Evolutionary conservation across 2,888 invertebrate species (phyloP), one percentile per base, ranked within the genome.

Genomic region (Orchesellides sinensis): DNA sequence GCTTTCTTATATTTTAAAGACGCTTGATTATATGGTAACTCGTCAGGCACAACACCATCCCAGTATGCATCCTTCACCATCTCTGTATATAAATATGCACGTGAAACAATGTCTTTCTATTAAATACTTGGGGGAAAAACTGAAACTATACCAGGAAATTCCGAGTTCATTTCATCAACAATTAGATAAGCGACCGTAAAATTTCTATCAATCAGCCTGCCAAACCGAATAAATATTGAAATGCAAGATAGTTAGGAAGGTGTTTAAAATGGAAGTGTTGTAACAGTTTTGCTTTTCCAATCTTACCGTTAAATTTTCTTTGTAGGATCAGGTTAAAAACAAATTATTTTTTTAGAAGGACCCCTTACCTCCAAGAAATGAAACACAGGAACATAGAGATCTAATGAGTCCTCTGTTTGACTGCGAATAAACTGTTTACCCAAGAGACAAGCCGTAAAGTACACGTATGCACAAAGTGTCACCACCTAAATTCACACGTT

Each of bases 161-260:
- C 96, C 90, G 96, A 95, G 89, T 96, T 96, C 96, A 97, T 96
- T 91, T 97, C 96, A 89, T 97, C 97, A 35, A 97, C 97, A 88
- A 97, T 96, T 90, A 97, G 92, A 91, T 96, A 97, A 14, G 96
- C 95, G 8, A 96, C 95, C 93, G 96, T 90, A 8, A 88, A 45
- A 66, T 86, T 85, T 56, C 90, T 87, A 81, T 91, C 90, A 52
- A 91, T 89, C 47, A 90, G 88, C 72, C 72, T 21, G 27, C 17
- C 52, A 52, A n/a, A 12, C n/a, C 6, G 5, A 12, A 52, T 52
- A 10, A 8, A 12, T 5, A n/a, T 14, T 5, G 52, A 5, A 17
- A n/a, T 52, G 12, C n/a, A 52, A 52, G 6, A 5, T 49, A n/a
- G n/a, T 49, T 14, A 8, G 19, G 52, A 8, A 52, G 19, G 52